Conservation (phyloP, 64 coral and sea anemone genomes). For the Catalaphyllia jardinei region DNA sequence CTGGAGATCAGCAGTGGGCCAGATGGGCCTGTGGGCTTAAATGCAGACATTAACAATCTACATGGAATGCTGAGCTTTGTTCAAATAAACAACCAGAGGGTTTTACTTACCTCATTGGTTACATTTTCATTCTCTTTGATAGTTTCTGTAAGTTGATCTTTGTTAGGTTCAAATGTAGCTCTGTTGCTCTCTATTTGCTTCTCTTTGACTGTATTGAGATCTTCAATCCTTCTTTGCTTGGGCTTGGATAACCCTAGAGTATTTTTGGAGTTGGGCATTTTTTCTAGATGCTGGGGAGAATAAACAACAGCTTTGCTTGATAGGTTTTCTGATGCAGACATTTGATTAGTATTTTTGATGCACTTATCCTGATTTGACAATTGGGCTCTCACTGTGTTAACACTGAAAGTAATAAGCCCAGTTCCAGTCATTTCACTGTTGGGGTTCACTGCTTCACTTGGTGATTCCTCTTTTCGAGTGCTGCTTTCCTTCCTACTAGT, state of each 20-base stretch:
- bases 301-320: background rate
- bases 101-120: background rate
- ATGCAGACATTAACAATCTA: too few relatives aligned
- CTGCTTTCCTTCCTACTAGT: background rate
- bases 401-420: background rate
- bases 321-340: background rate
- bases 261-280: background rate
- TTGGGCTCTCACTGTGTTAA: background rate
- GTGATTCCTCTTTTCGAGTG: background rate
- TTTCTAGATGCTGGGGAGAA: background rate
- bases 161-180: background rate
- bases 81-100: too few relatives aligned
- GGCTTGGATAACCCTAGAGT: background rate
- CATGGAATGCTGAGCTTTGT: too few relatives aligned
- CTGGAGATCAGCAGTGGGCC: too few relatives aligned
- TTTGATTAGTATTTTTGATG: background rate
- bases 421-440: background rate
- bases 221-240: slow-evolving; percentile 4
- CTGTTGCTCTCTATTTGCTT: background rate
- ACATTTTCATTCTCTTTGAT: background rate
- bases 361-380: background rate
- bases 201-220: background rate
- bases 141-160: background rate
- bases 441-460: background rate
- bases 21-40: too few relatives aligned